Evolutionary conservation across 2,113 vertebrate genomes (phyloP).

Genomic region (Pogona vitticeps): DNA sequence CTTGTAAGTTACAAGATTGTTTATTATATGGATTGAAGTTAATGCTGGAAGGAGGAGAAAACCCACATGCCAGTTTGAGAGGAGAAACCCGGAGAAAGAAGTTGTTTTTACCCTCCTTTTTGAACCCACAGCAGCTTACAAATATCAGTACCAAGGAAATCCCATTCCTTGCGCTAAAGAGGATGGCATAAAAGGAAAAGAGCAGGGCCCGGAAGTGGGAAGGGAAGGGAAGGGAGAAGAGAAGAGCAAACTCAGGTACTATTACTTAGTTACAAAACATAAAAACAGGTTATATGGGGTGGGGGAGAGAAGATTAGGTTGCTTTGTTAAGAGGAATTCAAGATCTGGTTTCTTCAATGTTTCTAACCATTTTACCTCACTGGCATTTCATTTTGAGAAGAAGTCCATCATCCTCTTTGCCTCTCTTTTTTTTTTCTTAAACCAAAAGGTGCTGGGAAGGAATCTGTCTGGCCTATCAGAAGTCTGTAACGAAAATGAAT

Average conservation of each 20-base stretch:
- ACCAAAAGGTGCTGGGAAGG: slow-evolving; percentile 57
- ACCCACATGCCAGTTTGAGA: no score
- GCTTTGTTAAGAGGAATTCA: neutral
- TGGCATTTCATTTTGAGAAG: slow-evolving; percentile 16
- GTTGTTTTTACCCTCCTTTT: no score
- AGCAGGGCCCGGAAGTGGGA: neutral
- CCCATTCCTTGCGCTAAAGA: no score
- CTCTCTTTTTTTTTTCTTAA: slow-evolving; percentile 56
- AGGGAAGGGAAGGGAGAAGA: no score
- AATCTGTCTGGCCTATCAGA: slow-evolving; percentile 68
- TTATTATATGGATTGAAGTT: no score
- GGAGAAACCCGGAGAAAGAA: no score
- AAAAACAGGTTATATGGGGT: neutral
- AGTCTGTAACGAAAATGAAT: slow-evolving; percentile 81
- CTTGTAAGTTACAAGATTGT: no score
- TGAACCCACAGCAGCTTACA: no score
- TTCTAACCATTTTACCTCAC: neutral
- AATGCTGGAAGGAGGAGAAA: no score
- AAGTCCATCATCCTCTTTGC: slow-evolving; percentile 22
- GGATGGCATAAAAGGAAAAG: neutral
- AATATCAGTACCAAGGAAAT: no score
- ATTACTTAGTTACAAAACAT: neutral
- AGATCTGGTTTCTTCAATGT: neutral
- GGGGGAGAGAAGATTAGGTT: neutral
- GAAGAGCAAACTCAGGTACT: neutral